Percentiles rank a stretch among this genome's conserved stretches.
Conservation (phyloP, 2,888 invertebrate species). For the Patella ulyssiponensis region DNA sequence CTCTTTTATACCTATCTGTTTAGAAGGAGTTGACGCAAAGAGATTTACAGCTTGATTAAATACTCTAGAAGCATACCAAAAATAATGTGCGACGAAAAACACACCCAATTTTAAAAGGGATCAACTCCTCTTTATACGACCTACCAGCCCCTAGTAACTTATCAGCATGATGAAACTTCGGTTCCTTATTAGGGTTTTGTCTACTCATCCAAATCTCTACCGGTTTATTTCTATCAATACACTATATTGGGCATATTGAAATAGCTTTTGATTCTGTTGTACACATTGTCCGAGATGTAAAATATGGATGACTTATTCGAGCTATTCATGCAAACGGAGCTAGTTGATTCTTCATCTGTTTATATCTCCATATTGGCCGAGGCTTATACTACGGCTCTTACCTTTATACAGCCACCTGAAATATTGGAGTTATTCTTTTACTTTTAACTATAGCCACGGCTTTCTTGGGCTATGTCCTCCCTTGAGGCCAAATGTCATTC, state of each 20-base stretch:
- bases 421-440: conserved; percentile 79
- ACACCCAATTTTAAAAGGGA: conserved; percentile 46
- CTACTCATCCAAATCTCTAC: conserved; percentile 79
- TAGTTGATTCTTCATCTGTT: conserved; percentile 81
- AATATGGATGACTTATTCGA: conserved; percentile 80
- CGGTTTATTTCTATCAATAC: conserved; percentile 81
- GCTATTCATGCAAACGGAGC: conserved; percentile 82
- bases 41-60: conserved; percentile 17
- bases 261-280: conserved; percentile 80
- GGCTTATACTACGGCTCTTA: conserved; percentile 76
- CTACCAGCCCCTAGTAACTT: conserved; percentile 56
- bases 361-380: conserved; percentile 81
- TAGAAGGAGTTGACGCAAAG: conserved; percentile 43
- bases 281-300: conserved; percentile 82
- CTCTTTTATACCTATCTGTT: conserved; percentile 83
- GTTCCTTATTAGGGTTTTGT: conserved; percentile 67
- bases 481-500: conserved; percentile 87
- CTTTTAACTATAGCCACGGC: conserved; percentile 81
- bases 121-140: conserved; percentile 47
- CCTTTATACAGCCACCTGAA: conserved; percentile 78
- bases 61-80: no score
- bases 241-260: conserved; percentile 79
- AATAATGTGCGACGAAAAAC: conserved; percentile 35
- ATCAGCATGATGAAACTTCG: conserved; percentile 77
- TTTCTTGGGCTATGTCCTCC: conserved; percentile 81